phyloP scores from a whole-genome alignment of 1,140 invertebrate species.

The Pseudomyrmex pallidus region DNA sequence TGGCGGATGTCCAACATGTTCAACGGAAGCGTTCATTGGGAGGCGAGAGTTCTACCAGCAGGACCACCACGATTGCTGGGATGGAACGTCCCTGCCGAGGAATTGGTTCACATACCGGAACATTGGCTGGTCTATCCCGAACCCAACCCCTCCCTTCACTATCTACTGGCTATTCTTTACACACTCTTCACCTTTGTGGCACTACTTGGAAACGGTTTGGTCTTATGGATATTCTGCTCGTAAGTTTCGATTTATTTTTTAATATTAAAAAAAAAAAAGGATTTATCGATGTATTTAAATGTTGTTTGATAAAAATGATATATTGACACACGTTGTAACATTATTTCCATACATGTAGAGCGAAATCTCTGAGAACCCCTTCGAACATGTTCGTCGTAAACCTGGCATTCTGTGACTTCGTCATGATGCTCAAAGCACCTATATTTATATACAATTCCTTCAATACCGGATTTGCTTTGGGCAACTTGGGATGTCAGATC shows the following conservation, averaged over 20 bases:
- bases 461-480: conserved; percentile 90
- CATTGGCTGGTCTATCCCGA: conserved; percentile 93
- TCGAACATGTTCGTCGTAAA: conserved; percentile 96
- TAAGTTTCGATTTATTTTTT: conserved; percentile 83
- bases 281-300: too few relatives aligned
- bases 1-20: conserved; percentile 77
- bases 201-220: conserved; percentile 93
- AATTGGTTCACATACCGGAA: conserved; percentile 91
- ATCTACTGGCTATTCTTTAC: conserved; percentile 92
- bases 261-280: not conserved
- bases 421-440: conserved; percentile 95
- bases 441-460: conserved; percentile 95
- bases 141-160: conserved; percentile 93
- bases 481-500: conserved; percentile 90
- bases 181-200: conserved; percentile 91
- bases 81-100: conserved; percentile 91
- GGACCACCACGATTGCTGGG: conserved; percentile 87
- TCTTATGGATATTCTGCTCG: conserved; percentile 95
- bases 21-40: conserved; percentile 80
- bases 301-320: too few relatives aligned
- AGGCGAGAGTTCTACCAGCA: conserved; percentile 80
- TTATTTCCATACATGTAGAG: conserved; percentile 86
- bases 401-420: conserved; percentile 93
- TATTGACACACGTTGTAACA: too few relatives aligned
- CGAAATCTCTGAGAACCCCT: conserved; percentile 93